Conservation (phyloP, 2,797 vertebrate species). For the Myotis planiceps region DNA sequence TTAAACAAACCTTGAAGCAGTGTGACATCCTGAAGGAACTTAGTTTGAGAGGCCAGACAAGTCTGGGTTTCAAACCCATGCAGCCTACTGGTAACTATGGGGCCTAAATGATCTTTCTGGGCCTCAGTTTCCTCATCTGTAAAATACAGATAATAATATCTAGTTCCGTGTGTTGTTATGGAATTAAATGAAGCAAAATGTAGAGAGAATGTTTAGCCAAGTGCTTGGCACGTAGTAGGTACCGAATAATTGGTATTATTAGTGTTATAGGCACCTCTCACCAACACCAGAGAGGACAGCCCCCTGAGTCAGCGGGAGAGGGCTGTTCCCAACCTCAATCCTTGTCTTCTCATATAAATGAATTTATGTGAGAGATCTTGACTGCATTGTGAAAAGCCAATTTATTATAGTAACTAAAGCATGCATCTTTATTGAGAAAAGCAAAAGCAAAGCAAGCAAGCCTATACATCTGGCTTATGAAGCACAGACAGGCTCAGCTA, state of each 20-base stretch:
- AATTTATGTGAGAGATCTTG: no score
- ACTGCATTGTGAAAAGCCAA: no score
- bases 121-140: background rate
- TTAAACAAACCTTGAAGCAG: background rate
- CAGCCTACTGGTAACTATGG: background rate
- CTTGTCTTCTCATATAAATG: no score
- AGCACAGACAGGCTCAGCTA: no score
- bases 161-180: background rate
- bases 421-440: no score
- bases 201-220: background rate
- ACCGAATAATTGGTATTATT: background rate
- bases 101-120: background rate
- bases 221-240: background rate
- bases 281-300: no score
- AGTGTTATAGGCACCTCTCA: no score
- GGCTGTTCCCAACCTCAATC: no score
- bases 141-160: background rate
- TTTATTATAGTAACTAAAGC: no score
- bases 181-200: background rate
- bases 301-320: no score
- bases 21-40: background rate
- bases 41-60: background rate
- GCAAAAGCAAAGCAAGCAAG: no score
- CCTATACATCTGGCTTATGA: no score
- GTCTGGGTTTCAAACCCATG: background rate